These are phyloP conservation scores for Dolichallabes microphthalmus DNA, from an alignment of 2,113 vertebrate species.

Conservation along the genomic window DNA sequence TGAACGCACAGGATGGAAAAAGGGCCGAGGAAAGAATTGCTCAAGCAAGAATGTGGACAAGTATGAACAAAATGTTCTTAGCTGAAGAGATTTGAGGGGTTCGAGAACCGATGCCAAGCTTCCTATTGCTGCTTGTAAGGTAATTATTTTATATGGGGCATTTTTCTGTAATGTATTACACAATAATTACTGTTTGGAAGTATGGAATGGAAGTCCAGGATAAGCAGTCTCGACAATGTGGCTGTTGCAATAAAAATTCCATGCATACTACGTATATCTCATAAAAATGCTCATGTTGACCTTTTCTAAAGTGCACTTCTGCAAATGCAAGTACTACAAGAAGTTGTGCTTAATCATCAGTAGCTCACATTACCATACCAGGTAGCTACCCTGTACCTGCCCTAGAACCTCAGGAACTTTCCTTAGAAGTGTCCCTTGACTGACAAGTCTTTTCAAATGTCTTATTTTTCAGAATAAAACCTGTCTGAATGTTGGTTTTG, in stretches of 20 bases:
- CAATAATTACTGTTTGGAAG: not conserved
- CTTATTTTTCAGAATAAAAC: not conserved
- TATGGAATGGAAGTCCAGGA: too few relatives aligned
- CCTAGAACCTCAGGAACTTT: not conserved
- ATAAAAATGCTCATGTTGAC: not conserved
- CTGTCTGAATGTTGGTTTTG: not conserved
- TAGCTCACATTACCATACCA: not conserved
- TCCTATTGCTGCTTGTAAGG: not conserved
- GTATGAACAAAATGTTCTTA: not conserved
- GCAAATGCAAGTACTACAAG: not conserved
- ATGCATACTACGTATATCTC: not conserved
- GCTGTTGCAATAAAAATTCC: not conserved
- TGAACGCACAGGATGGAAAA: not conserved
- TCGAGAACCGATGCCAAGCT: not conserved
- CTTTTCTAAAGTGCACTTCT: not conserved
- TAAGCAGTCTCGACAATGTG: too few relatives aligned
- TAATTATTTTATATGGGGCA: not conserved
- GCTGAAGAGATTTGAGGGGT: not conserved
- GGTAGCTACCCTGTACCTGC: not conserved
- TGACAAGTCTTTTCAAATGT: not conserved
- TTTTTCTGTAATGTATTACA: not conserved
- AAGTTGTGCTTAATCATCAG: not conserved
- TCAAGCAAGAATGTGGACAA: not conserved
- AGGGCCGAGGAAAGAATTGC: not conserved
- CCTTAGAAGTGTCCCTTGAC: not conserved